Evolutionary conservation across 1,140 invertebrate species (phyloP).

Genomic region (Anadara kagoshimensis): DNA sequence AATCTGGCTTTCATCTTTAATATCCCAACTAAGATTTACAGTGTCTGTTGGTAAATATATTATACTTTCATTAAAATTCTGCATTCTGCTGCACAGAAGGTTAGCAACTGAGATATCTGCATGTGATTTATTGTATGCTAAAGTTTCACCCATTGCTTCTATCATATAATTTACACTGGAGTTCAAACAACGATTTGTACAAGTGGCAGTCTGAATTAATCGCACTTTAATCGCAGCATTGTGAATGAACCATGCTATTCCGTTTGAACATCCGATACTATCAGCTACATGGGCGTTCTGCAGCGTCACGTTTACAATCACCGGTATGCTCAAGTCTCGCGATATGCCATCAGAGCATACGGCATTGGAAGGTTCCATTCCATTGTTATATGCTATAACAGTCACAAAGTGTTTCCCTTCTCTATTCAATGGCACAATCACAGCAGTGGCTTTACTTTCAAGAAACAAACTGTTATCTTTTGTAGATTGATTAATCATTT

Average conservation of each 20-base stretch:
- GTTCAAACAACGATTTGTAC: too few relatives aligned
- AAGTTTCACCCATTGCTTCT: too few relatives aligned
- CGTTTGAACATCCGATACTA: too few relatives aligned
- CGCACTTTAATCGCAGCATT: too few relatives aligned
- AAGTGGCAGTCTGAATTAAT: too few relatives aligned
- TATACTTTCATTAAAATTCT: background rate
- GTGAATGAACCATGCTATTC: too few relatives aligned
- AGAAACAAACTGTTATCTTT: too few relatives aligned
- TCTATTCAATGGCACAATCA: too few relatives aligned
- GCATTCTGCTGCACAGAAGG: background rate
- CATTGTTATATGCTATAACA: conserved; percentile 39
- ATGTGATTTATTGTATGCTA: too few relatives aligned
- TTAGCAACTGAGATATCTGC: background rate
- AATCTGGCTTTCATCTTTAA: conserved; percentile 26
- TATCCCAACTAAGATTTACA: conserved; percentile 17
- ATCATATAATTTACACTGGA: too few relatives aligned
- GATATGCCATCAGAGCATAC: conserved; percentile 40
- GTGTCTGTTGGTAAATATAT: conserved; percentile 22
- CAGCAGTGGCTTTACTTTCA: background rate
- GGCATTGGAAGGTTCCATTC: conserved; percentile 30
- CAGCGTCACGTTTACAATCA: conserved; percentile 18
- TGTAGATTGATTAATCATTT: conserved; percentile 15
- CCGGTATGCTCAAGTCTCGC: background rate
- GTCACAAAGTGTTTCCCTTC: conserved; percentile 2
- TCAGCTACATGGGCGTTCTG: background rate